Conservation (phyloP, 2,113 vertebrate genomes). For the Alouatta palliata region DNA sequence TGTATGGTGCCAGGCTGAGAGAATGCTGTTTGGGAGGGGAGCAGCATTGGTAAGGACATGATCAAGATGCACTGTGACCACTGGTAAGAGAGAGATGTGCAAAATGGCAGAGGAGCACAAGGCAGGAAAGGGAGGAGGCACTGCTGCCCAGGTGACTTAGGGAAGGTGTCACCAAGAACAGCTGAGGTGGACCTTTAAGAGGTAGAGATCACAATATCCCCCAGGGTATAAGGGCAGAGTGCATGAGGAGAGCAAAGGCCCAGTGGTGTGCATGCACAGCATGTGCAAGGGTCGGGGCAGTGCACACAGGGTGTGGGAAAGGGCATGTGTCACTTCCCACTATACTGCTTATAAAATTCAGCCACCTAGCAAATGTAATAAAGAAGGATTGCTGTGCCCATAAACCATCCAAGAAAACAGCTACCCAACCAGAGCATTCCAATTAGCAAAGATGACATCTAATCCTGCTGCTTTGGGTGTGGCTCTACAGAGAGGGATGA, state of each 20-base stretch:
- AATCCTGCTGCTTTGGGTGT: slow-evolving; percentile 51
- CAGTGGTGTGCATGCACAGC: not conserved
- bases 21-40: not conserved
- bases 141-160: not conserved
- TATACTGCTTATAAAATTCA: slow-evolving; percentile 22
- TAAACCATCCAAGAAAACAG: slow-evolving; percentile 59
- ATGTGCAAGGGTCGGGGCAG: not conserved
- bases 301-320: no score
- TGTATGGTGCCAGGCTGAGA: not conserved
- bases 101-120: not conserved
- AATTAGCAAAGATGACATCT: slow-evolving; percentile 50
- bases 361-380: slow-evolving; percentile 56
- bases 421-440: slow-evolving; percentile 59
- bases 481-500: not conserved
- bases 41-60: not conserved
- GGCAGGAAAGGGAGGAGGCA: not conserved
- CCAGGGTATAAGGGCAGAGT: not conserved
- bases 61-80: not conserved
- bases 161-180: not conserved
- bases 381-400: slow-evolving; percentile 26
- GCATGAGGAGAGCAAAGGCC: not conserved
- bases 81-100: not conserved
- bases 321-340: not conserved
- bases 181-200: not conserved
- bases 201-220: fast-evolving